Percentiles rank a stretch among this genome's conserved stretches.
Conservation (phyloP, 2,888 invertebrate species). For the Chrysina gloriosa region DNA sequence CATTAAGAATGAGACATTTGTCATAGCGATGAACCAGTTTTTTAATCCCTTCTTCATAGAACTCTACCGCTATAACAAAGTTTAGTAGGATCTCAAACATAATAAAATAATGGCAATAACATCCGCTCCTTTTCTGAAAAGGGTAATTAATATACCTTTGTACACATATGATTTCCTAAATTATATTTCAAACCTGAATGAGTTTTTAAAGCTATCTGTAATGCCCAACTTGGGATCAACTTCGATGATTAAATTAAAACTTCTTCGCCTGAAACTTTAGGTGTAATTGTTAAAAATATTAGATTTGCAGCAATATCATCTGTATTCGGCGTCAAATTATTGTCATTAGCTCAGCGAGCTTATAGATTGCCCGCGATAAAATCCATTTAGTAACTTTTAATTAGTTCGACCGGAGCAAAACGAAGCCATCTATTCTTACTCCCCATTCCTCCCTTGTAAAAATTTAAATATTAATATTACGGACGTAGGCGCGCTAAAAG, state of each 20-base stretch:
- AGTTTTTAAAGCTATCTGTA: too few species aligned
- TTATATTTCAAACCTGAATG: too few species aligned
- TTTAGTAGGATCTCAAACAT: too few species aligned
- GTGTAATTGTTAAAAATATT: constrained; percentile 1
- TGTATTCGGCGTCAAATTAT: neutral
- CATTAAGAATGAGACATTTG: too few species aligned
- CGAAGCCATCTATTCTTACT: constrained; percentile 13
- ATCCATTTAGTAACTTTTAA: constrained; percentile 32
- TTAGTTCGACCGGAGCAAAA: constrained; percentile 17
- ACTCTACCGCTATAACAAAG: too few species aligned
- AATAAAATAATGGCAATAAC: too few species aligned
- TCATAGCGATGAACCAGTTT: too few species aligned
- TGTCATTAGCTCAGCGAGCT: neutral
- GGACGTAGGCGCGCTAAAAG: neutral
- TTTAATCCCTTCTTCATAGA: too few species aligned
- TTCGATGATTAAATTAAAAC: neutral
- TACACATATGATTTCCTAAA: too few species aligned
- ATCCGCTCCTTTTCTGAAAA: too few species aligned
- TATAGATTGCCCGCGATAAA: constrained; percentile 17
- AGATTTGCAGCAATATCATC: constrained; percentile 3
- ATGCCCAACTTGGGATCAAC: neutral
- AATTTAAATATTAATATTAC: constrained; percentile 28
- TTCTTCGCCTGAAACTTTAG: neutral
- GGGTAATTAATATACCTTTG: too few species aligned
- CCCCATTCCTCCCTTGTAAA: neutral